A percentile compares a stretch with the other conserved stretches of the same genome.
phyloP scores from a whole-genome alignment of 2,797 vertebrate species.

The Gymnocypris eckloni region DNA sequence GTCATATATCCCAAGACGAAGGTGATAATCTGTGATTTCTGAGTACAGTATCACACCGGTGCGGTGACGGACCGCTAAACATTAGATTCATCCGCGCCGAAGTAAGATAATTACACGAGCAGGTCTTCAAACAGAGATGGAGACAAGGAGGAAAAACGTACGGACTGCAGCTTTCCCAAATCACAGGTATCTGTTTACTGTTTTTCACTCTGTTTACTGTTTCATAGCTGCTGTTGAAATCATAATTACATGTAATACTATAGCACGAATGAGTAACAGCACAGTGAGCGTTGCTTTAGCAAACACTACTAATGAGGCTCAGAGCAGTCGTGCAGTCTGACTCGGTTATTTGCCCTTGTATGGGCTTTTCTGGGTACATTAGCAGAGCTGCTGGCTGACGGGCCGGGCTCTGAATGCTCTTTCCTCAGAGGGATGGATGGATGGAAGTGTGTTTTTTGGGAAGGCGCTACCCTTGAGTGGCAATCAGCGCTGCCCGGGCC shows the following conservation, averaged over 20 bases:
- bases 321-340: neutral
- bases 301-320: neutral
- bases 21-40: too few species aligned
- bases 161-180: neutral
- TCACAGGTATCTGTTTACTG: neutral
- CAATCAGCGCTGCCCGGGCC: neutral
- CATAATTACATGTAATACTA: neutral
- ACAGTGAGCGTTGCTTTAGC: neutral
- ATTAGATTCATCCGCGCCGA: too few species aligned
- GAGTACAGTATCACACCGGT: too few species aligned
- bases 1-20: too few species aligned
- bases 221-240: neutral
- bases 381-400: constrained; percentile 20
- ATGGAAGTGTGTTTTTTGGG: constrained; percentile 24
- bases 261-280: neutral
- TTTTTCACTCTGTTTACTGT: neutral
- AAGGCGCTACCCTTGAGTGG: neutral
- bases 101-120: too few species aligned
- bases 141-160: too few species aligned
- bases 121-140: too few species aligned
- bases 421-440: neutral
- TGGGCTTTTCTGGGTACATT: constrained; percentile 22
- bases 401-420: neutral
- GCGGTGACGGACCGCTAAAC: too few species aligned
- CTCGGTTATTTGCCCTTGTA: constrained; percentile 29